Percentiles rank a stretch among this genome's conserved stretches.
Evolutionary conservation across 2,888 invertebrate species (phyloP).

Genomic region (Atethmia centrago): DNA sequence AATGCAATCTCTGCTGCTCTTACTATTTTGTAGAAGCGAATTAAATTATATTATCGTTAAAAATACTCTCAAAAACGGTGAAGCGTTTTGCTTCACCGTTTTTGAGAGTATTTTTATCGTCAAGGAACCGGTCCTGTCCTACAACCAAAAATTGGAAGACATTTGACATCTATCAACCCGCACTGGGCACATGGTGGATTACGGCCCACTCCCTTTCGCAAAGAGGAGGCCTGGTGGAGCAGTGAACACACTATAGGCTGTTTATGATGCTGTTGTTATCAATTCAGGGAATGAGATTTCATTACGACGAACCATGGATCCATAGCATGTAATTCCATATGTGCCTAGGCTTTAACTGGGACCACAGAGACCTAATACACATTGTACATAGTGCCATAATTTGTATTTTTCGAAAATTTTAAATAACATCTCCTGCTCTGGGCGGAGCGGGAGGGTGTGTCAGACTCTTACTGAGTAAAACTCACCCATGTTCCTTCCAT

Average conservation of each 20-base stretch:
- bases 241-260: no score
- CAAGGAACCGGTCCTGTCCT: neutral
- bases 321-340: neutral
- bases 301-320: neutral
- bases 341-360: no score
- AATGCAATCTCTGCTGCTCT: constrained; percentile 3
- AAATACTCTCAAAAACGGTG: neutral
- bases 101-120: neutral
- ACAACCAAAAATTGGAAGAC: neutral
- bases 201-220: neutral
- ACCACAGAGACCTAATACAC: no score
- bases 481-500: no score
- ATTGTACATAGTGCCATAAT: no score
- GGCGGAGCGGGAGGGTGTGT: no score
- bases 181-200: neutral
- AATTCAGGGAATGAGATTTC: neutral
- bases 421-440: no score
- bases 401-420: no score
- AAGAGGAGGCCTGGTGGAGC: neutral
- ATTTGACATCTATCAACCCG: neutral
- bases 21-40: constrained; percentile 6
- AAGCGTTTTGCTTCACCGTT: no score
- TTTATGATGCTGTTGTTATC: neutral
- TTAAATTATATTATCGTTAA: constrained; percentile 2
- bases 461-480: no score